phyloP scores from a whole-genome alignment of 2,888 invertebrate species.

The Tachina fera region DNA sequence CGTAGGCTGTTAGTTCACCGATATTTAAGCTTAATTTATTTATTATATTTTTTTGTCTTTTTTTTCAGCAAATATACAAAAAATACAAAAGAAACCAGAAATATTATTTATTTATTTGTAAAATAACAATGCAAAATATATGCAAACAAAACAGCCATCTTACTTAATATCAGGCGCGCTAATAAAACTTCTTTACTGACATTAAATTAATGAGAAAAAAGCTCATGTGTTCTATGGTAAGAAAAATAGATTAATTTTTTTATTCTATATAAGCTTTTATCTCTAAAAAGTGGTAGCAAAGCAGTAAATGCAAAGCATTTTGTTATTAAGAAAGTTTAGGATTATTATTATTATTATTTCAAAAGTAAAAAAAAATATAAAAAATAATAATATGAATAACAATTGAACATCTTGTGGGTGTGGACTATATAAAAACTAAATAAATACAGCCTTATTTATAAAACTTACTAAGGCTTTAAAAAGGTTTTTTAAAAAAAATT shows the following conservation, averaged over 20 bases:
- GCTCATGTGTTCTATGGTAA: neutral
- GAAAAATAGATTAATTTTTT: neutral
- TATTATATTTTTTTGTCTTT: conserved; percentile 35
- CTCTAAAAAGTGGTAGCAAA: conserved; percentile 41
- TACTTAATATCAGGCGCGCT: neutral
- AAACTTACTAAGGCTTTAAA: too few species aligned
- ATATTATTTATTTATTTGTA: conserved; percentile 42
- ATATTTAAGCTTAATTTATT: conserved; percentile 64
- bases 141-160: conserved; percentile 2
- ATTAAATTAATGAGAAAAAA: conserved; percentile 20
- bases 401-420: conserved; percentile 37
- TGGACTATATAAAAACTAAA: too few species aligned
- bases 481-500: too few species aligned
- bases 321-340: conserved; percentile 47
- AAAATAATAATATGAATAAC: too few species aligned
- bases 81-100: neutral
- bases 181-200: too few species aligned
- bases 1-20: conserved; percentile 66
- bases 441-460: too few species aligned
- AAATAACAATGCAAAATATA: conserved; percentile 16
- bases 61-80: conserved; percentile 4
- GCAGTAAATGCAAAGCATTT: conserved; percentile 44
- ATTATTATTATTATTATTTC: too few species aligned
- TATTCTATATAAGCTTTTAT: neutral
- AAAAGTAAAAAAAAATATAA: neutral